Base-by-base conservation (phyloP, 2,113 vertebrate species). In the Candoia aspera region DNA sequence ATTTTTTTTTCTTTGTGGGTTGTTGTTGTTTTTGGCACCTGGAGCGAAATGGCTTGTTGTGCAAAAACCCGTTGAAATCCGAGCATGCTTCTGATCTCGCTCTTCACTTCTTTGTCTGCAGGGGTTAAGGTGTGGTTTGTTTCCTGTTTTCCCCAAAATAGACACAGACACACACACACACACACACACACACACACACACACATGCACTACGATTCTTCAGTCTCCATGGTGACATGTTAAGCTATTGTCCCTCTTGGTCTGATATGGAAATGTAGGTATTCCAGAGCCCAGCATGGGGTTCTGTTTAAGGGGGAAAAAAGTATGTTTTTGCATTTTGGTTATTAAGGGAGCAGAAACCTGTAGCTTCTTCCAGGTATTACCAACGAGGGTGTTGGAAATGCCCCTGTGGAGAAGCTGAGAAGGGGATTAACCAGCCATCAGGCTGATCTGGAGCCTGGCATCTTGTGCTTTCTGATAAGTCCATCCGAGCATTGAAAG, bases 391-490 rank as follows among this genome's bases (percentile, higher is more conserved):
- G 46, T 86, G 9, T 37, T 85, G 17, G n/a, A 84, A 62, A 55
- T 84, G 15, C 64, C 84, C 29, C 86, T 2, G 42, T 5, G 21
- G 29, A 84, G n/a, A 89, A 83, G 79, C 60, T 0, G 62, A 85
- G 59, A 0, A n/a, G 86, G 17, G 94, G 94, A 93, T 95, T 93
- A 95, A 55, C 0, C n/a, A 60, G 3, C 29, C n/a, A 68, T 68
- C 64, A 6, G 29, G 29, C 13, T 68, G 29, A 68, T 37, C 57
- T 86, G 0, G 0, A 0, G 90, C 21, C 84, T 37, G 0, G 0
- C 26, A 54, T 33, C n/a, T 93, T 91, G 88, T 62, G 64, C n/a
- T n/a, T 90, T 90, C 84, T 90, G 53, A 87, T 90, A 68, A 88
- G 17, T 84, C 94, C 60, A 59, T 29, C 91, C 42, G 89, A 90